These are phyloP conservation scores for Drosophila punjabiensis DNA, from an alignment of 1,140 invertebrate genomes.

Conservation along the genomic window DNA sequence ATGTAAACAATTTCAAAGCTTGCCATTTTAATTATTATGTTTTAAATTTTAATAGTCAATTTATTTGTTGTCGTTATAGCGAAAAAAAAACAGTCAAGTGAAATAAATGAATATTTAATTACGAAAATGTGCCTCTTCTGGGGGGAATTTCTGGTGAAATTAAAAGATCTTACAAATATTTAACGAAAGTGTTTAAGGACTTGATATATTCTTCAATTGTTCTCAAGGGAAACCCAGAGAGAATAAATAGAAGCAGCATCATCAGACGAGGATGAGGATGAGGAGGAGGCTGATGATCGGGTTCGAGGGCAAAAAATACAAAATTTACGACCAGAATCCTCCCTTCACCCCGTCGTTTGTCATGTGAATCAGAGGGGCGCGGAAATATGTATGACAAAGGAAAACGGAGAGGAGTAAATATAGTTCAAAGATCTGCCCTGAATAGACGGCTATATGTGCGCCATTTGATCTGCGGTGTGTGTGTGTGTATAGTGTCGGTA, in stretches of 20 bases:
- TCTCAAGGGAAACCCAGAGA: neutral
- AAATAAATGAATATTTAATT: slow-evolving; percentile 24
- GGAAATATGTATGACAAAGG: slow-evolving; percentile 40
- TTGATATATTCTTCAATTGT: neutral
- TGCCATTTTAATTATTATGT: neutral
- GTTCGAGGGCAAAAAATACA: slow-evolving; percentile 35
- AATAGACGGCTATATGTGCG: slow-evolving; percentile 43
- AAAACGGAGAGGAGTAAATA: slow-evolving; percentile 63
- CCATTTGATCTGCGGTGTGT: neutral
- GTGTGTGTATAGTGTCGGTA: slow-evolving; percentile 32
- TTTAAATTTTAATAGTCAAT: neutral
- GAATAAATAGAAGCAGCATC: neutral
- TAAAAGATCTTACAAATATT: neutral
- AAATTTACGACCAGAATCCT: slow-evolving; percentile 24
- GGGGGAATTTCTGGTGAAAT: neutral
- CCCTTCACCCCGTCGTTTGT: neutral
- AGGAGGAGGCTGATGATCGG: neutral
- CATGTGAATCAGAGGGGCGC: slow-evolving; percentile 19
- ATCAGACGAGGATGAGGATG: neutral
- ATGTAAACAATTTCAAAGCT: too few relatives aligned
- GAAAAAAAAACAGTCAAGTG: slow-evolving; percentile 5
- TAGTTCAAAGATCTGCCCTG: slow-evolving; percentile 59
- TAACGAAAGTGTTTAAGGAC: too few relatives aligned
- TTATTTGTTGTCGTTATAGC: neutral
- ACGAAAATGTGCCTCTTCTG: neutral